Base-by-base conservation (phyloP, 2,888 invertebrate species). In the Cyclophora punctaria region DNA sequence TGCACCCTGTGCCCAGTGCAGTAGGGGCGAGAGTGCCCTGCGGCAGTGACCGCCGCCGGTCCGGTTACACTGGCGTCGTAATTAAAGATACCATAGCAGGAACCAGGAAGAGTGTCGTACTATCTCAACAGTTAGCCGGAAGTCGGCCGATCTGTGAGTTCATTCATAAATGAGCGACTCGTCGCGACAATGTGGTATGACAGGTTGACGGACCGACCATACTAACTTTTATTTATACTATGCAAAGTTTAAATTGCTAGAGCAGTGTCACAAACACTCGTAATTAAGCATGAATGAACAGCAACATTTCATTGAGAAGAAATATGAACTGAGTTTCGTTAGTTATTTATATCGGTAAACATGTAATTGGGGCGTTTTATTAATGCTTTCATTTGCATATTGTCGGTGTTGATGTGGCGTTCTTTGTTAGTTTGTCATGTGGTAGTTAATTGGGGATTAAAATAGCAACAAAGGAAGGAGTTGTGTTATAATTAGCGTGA, bases 101-200 rank as follows among this genome's bases (percentile, higher is more conserved):
- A 87, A 88, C 87, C 83, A 87, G 88, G 88, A 88, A 88, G 85
- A 87, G 87, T 80, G 83, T 84, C 85, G 88, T 87, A 88, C 87
- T 88, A 88, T 88, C 87, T 86, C 81, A 79, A 87, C 87, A 82
- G 87, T 80, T 85, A 86, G 82, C 86, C 88, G 88, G 88, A 88
- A 87, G 86, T 79, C 78, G 74, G 80, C 77, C 83, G 86, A 85
- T 88, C 88, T 84, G 85, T 83, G 80, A 80, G 83, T 87, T 84
- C 88, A 88, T 88, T 88, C 88, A 88, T 87, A 86, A 88, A 87
- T 78, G 84, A 80, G 73, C 69, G 69, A 63, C 75, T 71, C 71
- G 67, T 57, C 63, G 73, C 75, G 81, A 84, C 83, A 85, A 83
- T 79, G 86, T 82, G 70, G 75, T 78, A 84, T 78, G 75, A 79